Conservation (phyloP, 2,797 vertebrate species). For the Lepilemur septentrionalis region DNA sequence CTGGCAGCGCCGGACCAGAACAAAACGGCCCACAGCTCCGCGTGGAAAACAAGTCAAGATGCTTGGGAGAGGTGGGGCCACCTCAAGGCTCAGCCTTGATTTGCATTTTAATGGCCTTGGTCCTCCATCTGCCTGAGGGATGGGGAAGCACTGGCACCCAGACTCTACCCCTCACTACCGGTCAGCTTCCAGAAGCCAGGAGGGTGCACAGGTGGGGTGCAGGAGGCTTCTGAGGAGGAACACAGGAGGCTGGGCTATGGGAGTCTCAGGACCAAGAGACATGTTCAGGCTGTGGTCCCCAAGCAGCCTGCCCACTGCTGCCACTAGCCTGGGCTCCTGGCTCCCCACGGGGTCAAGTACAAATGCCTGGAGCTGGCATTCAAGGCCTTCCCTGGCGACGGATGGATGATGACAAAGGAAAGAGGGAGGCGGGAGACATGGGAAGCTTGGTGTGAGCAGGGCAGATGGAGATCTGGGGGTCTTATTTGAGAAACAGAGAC, state of each 20-base stretch:
- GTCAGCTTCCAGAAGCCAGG: constrained; percentile 38
- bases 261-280: not conserved
- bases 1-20: constrained; percentile 79
- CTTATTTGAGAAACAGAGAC: not conserved
- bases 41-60: not conserved
- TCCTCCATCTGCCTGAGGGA: constrained; percentile 49
- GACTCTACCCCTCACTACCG: constrained; percentile 67
- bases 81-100: constrained; percentile 64
- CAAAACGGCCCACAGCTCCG: constrained; percentile 76
- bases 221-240: not conserved
- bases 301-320: not conserved
- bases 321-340: not conserved
- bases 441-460: not conserved
- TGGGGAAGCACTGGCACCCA: not conserved
- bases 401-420: not conserved
- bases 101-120: constrained; percentile 80
- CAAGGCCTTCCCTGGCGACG: not conserved
- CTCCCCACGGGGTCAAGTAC: not conserved
- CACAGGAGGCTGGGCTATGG: fast-evolving
- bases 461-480: not conserved
- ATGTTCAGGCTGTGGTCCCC: not conserved
- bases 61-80: not conserved
- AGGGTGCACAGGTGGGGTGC: not conserved
- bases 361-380: not conserved
- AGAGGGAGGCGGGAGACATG: fast-evolving